Evolutionary conservation across 1,140 invertebrate genomes (phyloP).

Genomic region (Drosophila ohnishii): DNA sequence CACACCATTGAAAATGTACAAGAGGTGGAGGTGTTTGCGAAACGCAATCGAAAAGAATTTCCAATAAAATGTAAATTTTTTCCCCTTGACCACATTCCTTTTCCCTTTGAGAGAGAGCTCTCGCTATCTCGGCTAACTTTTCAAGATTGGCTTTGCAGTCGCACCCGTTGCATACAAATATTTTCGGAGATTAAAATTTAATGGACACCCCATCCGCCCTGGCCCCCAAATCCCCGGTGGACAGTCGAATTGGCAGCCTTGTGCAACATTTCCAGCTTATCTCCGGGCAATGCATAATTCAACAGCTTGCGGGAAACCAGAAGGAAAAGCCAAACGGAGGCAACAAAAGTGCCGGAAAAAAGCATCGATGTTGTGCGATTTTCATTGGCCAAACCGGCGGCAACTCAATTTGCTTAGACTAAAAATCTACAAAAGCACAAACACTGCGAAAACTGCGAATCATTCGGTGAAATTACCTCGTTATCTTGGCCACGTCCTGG

Average conservation of each 20-base stretch:
- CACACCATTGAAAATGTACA: not conserved
- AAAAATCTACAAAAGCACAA: conserved; percentile 46
- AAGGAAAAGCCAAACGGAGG: conserved; percentile 35
- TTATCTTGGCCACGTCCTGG: conserved; percentile 66
- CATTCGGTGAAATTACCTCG: conserved; percentile 79
- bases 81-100: conserved; percentile 26
- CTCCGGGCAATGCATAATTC: conserved; percentile 65
- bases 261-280: conserved; percentile 66
- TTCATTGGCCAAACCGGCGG: conserved; percentile 27
- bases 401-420: conserved; percentile 56
- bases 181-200: conserved; percentile 67
- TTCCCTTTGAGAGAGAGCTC: conserved; percentile 10
- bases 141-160: conserved; percentile 24
- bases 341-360: conserved; percentile 17
- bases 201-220: conserved; percentile 30
- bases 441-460: conserved; percentile 59
- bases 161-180: conserved; percentile 36
- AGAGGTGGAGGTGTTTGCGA: conserved; percentile 17
- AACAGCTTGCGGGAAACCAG: conserved; percentile 56
- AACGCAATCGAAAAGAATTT: conserved; percentile 32
- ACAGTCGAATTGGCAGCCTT: conserved; percentile 48
- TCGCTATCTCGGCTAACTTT: conserved; percentile 17
- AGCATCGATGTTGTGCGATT: conserved; percentile 47
- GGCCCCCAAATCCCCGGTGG: conserved; percentile 13
- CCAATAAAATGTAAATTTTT: conserved; percentile 46